Base-by-base conservation (phyloP, 2,797 vertebrate species). In the Xerus rutilus region DNA sequence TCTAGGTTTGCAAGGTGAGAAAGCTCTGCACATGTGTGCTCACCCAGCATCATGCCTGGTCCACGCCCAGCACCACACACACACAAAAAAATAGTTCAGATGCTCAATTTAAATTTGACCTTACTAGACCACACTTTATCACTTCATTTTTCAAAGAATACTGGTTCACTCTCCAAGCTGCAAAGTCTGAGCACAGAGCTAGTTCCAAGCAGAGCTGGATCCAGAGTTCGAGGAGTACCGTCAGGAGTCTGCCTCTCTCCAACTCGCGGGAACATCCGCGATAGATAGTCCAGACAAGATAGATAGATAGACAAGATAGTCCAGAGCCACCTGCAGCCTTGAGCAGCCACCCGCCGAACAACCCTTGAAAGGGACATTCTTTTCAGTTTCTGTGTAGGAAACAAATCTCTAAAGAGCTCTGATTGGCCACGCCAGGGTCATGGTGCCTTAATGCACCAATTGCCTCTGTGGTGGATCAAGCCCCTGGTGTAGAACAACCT, bases 201-300 rank as follows among this genome's bases (percentile, higher is more conserved):
- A 17, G 30, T 32, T 23, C 45, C 70, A 0, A 9, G 39, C 4
- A 15, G 59, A 49, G 17, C 20, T 65, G 17, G 49, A 39, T n/a
- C 9, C 2, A 43, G 57, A 9, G 2, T 3, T 35, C 0, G 0
- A 49, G 25, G 0, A 13, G n/a, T 23, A 25, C 35, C 4, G 0
- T 14, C 39, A 32, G 17, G 11, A 2, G 15, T 49, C 45, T 52
- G 7, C 3, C 3, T 47, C 4, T 86, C 39, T n/a, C 49, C 32
- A 21, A 6, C 76, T 49, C 43, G 70, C 3, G 5, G 35, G 23
- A 88, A n/a, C n/a, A n/a, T n/a, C n/a, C n/a, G n/a, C n/a, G n/a
- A n/a, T n/a, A n/a, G n/a, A n/a, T n/a, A n/a, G n/a, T n/a, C n/a
- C n/a, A n/a, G n/a, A n/a, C n/a, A n/a, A n/a, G n/a, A n/a, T n/a